Evolutionary conservation across 2,888 invertebrate genomes (phyloP).

Genomic region (Celastrina argiolus): DNA sequence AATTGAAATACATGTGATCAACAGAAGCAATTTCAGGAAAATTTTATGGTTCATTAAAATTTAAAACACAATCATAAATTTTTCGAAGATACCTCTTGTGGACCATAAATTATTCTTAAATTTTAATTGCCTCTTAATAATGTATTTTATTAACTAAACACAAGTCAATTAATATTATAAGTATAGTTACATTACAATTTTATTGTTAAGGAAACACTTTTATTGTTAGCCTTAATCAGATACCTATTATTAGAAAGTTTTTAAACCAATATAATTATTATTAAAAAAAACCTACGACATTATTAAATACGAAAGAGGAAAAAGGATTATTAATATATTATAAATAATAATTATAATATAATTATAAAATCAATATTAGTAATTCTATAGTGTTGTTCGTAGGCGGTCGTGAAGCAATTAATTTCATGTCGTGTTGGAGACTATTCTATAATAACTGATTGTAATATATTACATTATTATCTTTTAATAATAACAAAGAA

Average conservation of each 20-base stretch:
- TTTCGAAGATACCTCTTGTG: background rate
- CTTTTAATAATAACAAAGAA: slow-evolving; percentile 8
- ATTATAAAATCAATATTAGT: background rate
- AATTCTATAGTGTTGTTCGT: background rate
- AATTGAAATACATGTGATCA: background rate
- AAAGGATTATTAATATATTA: background rate
- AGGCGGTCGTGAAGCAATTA: slow-evolving; percentile 19
- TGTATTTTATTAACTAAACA: background rate
- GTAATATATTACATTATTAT: slow-evolving; percentile 15
- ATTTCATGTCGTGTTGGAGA: slow-evolving; percentile 15
- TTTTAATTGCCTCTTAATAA: background rate
- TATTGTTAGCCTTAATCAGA: too few species aligned
- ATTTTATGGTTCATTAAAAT: slow-evolving; percentile 3
- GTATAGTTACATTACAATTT: background rate
- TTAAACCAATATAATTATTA: too few species aligned
- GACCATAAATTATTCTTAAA: slow-evolving; percentile 2
- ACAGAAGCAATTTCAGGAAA: background rate
- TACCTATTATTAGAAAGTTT: too few species aligned
- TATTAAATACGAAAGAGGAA: too few species aligned
- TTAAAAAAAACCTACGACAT: too few species aligned
- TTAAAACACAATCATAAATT: background rate
- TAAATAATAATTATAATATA: background rate
- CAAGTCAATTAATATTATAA: background rate
- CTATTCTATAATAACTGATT: background rate
- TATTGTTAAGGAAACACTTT: background rate